Base-by-base conservation (phyloP, 2,113 vertebrate genomes). In the Struthidea cinerea region DNA sequence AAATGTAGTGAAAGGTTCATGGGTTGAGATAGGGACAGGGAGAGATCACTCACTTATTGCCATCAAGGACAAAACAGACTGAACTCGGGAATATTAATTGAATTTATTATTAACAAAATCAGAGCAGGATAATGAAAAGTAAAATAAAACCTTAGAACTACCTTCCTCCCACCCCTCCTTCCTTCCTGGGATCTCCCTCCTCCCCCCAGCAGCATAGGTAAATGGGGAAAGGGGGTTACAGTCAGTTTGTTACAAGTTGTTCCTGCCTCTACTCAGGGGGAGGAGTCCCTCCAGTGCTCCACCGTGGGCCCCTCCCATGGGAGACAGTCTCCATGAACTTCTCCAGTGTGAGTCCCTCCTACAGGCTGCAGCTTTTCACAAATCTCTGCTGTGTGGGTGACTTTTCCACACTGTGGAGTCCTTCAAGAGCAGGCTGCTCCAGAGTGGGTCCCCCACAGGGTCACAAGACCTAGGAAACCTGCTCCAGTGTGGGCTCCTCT, bases 241-340 rank as follows among this genome's bases (percentile, higher is more conserved):
- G 24, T 57, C 20, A 35, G 10, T 35, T 75, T 42, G 57, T 57
- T 41, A 35, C 7, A 42, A 24, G 7, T 30, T 75, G 8, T 49
- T 75, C 24, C 20, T 49, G 35, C 35, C 41, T n/a, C 41, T 49
- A 0, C 35, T 57, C 16, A 42, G 42, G 30, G 8, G 42, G 24
- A 17, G 52, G 50, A 56, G 42, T 10, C 22, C 35, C 7, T 56
- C 23, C 7, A 6, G 42, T 49, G 30, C 35, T 56, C 42, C 35
- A n/a, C 35, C 0, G 0, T 73, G 59, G 15, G 15, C 41, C 16
- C 8, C 13, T 35, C 16, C 50, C 19, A 7, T 10, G n/a, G 18
- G n/a, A 46, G 18, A n/a, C n/a, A 16, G 28, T 39, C 50, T 74
- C 42, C 35, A 5, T 75, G 10, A 30, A 13, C 50, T 64, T 28